A percentile compares a stretch with the other conserved stretches of the same genome.
These are phyloP conservation scores for Anadara kagoshimensis DNA, from an alignment of 1,140 invertebrate species.

Conservation along the genomic window DNA sequence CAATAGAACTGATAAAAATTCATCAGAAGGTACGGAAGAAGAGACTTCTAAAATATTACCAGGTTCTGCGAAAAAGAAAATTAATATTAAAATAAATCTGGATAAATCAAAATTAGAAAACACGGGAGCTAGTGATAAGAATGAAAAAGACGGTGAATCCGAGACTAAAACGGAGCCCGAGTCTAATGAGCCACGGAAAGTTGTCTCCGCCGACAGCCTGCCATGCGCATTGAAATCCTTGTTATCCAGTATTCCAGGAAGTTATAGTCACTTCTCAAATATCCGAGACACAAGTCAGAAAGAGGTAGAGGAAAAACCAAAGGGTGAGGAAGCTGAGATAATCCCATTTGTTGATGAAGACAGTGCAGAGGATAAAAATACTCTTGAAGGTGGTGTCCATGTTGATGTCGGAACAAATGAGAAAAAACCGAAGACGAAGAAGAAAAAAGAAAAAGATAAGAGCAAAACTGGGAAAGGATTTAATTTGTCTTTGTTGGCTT, in stretches of 20 bases:
- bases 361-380: neutral
- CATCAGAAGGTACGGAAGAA: neutral
- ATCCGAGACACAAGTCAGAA: constrained; percentile 2
- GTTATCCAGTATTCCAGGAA: constrained; percentile 45
- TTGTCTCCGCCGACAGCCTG: constrained; percentile 17
- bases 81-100: neutral
- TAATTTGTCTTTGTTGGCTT: constrained; percentile 32
- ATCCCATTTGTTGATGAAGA: constrained; percentile 14
- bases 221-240: constrained; percentile 53
- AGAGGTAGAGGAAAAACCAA: neutral
- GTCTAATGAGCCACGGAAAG: constrained; percentile 6
- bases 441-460: neutral
- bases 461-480: constrained; percentile 22
- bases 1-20: too few species aligned
- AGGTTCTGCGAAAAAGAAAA: neutral
- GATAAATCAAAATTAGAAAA: too few species aligned
- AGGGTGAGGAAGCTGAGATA: neutral
- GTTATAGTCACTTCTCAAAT: constrained; percentile 32
- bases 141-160: neutral
- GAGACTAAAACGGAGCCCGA: neutral
- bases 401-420: neutral
- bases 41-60: neutral
- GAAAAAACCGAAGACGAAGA: neutral
- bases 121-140: constrained; percentile 11
- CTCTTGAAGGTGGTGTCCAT: neutral